phyloP scores from a whole-genome alignment of 2,113 vertebrate genomes.

The Paratilapia polleni region DNA sequence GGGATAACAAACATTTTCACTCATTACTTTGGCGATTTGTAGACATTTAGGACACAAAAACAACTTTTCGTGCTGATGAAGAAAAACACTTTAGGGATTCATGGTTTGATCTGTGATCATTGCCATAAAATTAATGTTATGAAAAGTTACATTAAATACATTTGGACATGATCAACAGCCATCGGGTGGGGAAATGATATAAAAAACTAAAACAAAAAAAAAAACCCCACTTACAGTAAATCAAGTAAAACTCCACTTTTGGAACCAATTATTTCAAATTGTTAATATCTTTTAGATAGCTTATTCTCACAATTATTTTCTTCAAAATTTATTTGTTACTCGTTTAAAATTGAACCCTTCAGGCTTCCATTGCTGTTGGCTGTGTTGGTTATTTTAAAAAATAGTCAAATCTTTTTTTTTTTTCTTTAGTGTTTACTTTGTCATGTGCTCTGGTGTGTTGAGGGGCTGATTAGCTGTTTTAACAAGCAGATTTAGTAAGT shows the following conservation, averaged over 20 bases:
- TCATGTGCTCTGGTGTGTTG: background rate
- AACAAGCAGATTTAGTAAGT: background rate
- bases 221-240: rapidly evolving
- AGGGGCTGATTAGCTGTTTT: background rate
- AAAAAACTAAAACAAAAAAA: background rate
- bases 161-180: background rate
- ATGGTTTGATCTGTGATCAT: background rate
- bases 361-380: background rate
- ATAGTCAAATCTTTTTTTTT: no score
- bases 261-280: background rate
- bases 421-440: background rate
- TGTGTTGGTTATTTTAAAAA: background rate
- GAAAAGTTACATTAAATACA: background rate
- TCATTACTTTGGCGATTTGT: background rate
- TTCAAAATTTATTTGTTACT: background rate
- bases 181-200: background rate
- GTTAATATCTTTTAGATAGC: background rate
- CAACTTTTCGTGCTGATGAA: background rate
- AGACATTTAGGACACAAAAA: background rate
- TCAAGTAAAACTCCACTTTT: background rate
- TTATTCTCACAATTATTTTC: background rate
- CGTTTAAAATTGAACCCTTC: no score
- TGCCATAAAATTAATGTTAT: background rate
- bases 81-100: background rate
- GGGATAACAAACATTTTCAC: background rate